Percentiles rank a stretch among this genome's conserved stretches.
Conservation (phyloP, 2,888 invertebrate genomes). For the Ditylenchus weischeri region DNA sequence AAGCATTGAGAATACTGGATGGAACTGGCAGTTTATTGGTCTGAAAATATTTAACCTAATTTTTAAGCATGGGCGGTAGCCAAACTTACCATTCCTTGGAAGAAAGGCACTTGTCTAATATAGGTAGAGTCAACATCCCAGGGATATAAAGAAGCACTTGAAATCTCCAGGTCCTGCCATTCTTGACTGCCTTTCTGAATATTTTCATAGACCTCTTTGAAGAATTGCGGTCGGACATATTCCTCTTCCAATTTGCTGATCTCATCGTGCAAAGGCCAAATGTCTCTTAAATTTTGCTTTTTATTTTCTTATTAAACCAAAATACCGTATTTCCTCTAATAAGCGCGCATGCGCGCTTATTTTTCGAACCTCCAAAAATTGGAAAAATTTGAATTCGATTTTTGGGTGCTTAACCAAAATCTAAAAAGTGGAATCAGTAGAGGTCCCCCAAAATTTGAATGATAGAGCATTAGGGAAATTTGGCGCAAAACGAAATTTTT, state of each 20-base stretch:
- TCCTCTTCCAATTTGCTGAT: slow-evolving; percentile 77
- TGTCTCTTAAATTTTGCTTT: slow-evolving; percentile 67
- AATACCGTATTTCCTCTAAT: no score
- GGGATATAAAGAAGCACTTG: slow-evolving; percentile 75
- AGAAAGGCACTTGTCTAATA: slow-evolving; percentile 93
- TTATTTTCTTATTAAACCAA: neutral
- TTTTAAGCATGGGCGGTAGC: neutral
- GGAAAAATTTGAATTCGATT: no score
- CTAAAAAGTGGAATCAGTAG: no score
- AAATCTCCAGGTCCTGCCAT: slow-evolving; percentile 73
- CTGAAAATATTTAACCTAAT: slow-evolving; percentile 21
- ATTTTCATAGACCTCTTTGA: slow-evolving; percentile 65
- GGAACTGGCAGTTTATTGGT: neutral
- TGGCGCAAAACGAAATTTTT: no score
- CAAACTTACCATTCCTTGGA: slow-evolving; percentile 73
- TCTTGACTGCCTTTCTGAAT: slow-evolving; percentile 73
- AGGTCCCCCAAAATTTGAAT: no score
- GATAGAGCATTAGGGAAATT: no score
- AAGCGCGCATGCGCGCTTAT: no score
- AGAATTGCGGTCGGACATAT: slow-evolving; percentile 92
- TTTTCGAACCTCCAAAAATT: no score
- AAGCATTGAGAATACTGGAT: slow-evolving; percentile 68
- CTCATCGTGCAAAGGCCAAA: slow-evolving; percentile 88
- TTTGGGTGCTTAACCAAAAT: no score
- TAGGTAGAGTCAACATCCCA: slow-evolving; percentile 89